phyloP scores from a whole-genome alignment of 2,113 vertebrate genomes.

The Melanostigma gelatinosum region DNA sequence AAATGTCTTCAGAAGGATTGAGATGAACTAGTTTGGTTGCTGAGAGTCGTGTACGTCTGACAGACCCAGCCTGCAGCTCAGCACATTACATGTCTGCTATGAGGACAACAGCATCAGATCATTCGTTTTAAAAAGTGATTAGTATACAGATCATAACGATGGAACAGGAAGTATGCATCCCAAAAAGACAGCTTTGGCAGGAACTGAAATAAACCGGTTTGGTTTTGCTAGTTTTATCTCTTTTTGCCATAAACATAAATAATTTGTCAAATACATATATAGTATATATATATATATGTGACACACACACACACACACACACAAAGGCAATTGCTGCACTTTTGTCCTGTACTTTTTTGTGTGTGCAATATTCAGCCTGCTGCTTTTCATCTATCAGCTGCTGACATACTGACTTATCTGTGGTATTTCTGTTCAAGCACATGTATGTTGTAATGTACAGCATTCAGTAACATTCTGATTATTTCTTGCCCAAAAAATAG shows the following conservation, averaged over 20 bases:
- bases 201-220: neutral
- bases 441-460: neutral
- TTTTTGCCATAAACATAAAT: neutral
- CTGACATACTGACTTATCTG: neutral
- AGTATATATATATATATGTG: neutral
- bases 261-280: neutral
- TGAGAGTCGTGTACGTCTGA: neutral
- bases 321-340: too few species aligned
- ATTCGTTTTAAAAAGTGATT: slow-evolving; percentile 32
- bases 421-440: neutral
- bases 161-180: neutral
- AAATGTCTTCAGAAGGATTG: slow-evolving; percentile 18
- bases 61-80: neutral
- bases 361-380: neutral
- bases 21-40: slow-evolving; percentile 10
- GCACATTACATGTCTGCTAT: neutral
- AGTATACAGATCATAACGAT: slow-evolving; percentile 2
- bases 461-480: neutral
- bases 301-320: neutral
- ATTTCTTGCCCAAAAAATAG: neutral
- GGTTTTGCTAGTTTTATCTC: neutral
- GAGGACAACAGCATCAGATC: slow-evolving; percentile 9
- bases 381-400: neutral
- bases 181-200: neutral
- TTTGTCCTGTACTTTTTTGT: neutral